A percentile compares a stretch with the other conserved stretches of the same genome.
These are phyloP conservation scores for Zootoca vivipara DNA, from an alignment of 2,113 vertebrate species.

Conservation along the genomic window DNA sequence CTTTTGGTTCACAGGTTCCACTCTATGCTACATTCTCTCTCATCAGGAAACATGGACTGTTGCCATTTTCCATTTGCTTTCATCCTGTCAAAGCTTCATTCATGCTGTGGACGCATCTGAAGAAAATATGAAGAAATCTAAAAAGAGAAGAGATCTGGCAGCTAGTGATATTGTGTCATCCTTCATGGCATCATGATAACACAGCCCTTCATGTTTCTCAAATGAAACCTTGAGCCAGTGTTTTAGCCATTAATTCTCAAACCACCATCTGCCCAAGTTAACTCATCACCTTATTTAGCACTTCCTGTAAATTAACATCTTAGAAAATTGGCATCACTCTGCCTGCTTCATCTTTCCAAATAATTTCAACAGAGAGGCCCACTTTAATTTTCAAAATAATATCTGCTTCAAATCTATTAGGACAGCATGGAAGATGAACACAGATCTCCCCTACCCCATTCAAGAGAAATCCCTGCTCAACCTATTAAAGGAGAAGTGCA, in stretches of 20 bases:
- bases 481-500: neutral
- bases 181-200: too few relatives aligned
- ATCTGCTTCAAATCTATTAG: slow-evolving; percentile 3
- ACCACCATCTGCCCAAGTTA: neutral
- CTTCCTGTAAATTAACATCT: neutral
- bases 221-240: neutral
- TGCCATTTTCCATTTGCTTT: neutral
- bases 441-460: neutral
- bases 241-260: neutral
- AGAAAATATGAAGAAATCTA: neutral
- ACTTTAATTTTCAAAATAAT: slow-evolving; percentile 24
- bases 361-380: neutral
- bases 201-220: neutral
- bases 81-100: neutral
- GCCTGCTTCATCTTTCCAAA: slow-evolving; percentile 16
- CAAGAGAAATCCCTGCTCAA: neutral
- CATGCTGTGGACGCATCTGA: neutral
- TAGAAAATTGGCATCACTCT: neutral
- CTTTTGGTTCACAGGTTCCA: neutral
- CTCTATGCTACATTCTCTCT: neutral
- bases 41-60: neutral
- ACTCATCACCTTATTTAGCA: neutral
- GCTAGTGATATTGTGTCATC: neutral
- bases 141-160: neutral
- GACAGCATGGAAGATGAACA: neutral